These are phyloP conservation scores for Forpus xanthops DNA, from an alignment of 2,797 vertebrate species.

Conservation along the genomic window DNA sequence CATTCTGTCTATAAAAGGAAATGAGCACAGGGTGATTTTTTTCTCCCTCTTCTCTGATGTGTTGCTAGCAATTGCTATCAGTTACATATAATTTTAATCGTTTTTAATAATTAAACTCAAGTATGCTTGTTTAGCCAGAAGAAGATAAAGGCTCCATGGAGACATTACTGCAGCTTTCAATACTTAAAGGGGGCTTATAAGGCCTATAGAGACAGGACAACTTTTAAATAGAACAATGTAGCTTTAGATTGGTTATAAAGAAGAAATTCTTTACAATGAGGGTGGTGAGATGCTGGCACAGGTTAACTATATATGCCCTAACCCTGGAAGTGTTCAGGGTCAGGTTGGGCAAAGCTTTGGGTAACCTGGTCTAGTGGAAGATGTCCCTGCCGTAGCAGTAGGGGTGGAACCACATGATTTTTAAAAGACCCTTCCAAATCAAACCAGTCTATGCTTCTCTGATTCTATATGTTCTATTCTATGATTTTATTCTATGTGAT, in stretches of 20 bases:
- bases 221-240: neutral
- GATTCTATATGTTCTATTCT: neutral
- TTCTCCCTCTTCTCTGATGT: accelerated
- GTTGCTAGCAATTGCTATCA: neutral
- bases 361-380: neutral
- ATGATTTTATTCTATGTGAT: neutral
- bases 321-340: neutral
- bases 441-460: neutral
- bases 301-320: neutral
- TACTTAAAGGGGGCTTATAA: neutral
- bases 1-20: neutral
- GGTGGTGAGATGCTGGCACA: neutral
- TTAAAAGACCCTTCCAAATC: neutral
- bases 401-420: neutral
- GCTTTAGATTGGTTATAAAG: neutral
- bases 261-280: neutral
- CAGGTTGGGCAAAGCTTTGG: neutral
- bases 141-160: neutral
- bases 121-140: neutral
- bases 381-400: neutral
- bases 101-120: neutral
- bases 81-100: neutral
- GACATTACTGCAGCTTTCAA: neutral
- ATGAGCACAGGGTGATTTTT: neutral
- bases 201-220: neutral